These are phyloP conservation scores for Lophius americanus DNA, from an alignment of 2,797 vertebrate species.

Conservation along the genomic window DNA sequence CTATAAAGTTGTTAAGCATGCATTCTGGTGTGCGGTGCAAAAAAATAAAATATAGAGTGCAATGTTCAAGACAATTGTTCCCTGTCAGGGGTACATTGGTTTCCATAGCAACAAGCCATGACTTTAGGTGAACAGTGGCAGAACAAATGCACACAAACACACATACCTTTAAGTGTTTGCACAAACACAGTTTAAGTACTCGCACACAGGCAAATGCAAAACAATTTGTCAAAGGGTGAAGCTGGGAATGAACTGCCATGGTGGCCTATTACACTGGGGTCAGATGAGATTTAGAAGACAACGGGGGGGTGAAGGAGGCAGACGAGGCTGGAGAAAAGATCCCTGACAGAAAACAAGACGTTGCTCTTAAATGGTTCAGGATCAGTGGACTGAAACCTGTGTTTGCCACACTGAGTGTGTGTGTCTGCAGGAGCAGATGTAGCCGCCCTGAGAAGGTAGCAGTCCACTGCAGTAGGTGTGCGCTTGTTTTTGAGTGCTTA, in stretches of 20 bases:
- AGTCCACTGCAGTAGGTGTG: constrained; percentile 60
- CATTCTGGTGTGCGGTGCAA: constrained; percentile 47
- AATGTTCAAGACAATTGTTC: constrained; percentile 74
- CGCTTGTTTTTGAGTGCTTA: constrained; percentile 55
- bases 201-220: constrained; percentile 50
- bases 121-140: constrained; percentile 74
- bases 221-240: constrained; percentile 51
- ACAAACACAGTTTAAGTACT: constrained; percentile 36
- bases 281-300: constrained; percentile 67
- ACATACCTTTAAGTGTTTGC: constrained; percentile 33
- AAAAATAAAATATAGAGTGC: constrained; percentile 56
- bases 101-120: constrained; percentile 82
- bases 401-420: constrained; percentile 48
- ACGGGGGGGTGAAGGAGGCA: constrained; percentile 52
- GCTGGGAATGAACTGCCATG: constrained; percentile 59
- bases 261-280: constrained; percentile 65
- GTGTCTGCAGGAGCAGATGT: constrained; percentile 60
- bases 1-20: constrained; percentile 52
- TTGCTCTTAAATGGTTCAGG: constrained; percentile 78
- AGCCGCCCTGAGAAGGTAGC: constrained; percentile 69
- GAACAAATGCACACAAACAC: constrained; percentile 26
- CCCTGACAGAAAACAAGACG: constrained; percentile 79
- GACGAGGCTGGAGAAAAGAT: constrained; percentile 67
- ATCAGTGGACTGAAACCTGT: constrained; percentile 78
- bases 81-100: constrained; percentile 67